A percentile compares a stretch with the other conserved stretches of the same genome.
Conservation (phyloP, 2,888 invertebrate species). For the Mesoligia furuncula region DNA sequence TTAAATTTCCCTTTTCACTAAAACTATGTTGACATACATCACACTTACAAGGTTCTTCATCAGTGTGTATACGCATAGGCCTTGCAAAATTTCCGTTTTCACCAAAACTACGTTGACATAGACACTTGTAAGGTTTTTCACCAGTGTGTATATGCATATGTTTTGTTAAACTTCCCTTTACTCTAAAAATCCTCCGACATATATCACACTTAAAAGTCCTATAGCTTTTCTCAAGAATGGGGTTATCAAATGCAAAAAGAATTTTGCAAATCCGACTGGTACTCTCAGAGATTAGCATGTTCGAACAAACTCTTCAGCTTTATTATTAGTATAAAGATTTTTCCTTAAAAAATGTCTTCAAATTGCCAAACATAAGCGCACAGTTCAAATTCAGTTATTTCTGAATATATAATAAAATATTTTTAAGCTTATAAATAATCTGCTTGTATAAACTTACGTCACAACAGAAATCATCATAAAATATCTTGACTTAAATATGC, state of each 20-base stretch:
- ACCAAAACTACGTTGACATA: no score
- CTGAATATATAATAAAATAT: background rate
- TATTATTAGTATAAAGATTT: background rate
- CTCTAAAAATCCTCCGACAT: no score
- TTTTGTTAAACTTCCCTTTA: no score
- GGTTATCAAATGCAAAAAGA: background rate
- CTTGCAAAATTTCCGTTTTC: no score
- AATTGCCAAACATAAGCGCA: background rate
- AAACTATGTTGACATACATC: no score
- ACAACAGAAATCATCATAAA: constrained; percentile 17
- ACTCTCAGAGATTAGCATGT: background rate
- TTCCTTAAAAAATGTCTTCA: background rate
- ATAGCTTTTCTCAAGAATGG: background rate
- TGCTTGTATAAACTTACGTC: background rate
- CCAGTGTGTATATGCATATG: no score
- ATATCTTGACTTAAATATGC: constrained; percentile 26
- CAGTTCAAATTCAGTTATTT: background rate
- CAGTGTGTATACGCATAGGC: no score
- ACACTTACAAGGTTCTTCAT: no score
- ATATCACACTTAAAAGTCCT: no score
- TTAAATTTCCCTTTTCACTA: no score
- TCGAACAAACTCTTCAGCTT: background rate
- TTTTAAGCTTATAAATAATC: background rate
- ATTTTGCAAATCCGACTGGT: background rate
- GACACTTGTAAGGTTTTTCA: no score